Evolutionary conservation across 2,888 invertebrate species (phyloP), one percentile per base, ranked within the genome.

Genomic region (Coelinius sp.): DNA sequence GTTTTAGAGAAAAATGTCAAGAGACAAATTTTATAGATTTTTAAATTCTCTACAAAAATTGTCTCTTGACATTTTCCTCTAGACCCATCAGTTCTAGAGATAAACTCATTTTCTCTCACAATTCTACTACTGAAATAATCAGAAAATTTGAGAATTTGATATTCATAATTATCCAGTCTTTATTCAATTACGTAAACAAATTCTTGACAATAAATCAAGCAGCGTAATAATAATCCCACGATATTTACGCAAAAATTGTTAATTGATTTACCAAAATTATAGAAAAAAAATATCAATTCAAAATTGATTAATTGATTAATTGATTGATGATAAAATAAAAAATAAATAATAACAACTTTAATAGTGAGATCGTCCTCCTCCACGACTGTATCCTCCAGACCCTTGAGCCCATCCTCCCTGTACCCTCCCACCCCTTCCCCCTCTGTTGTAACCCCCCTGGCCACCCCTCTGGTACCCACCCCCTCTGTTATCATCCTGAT

Each of bases 341-440:
- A 20, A 17, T 49, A 49, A 49, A 49, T 49, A 17, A 20, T n/a
- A 27, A 31, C 1, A 20, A n/a, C 5, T 25, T 74, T 53, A 78
- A 53, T 75, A 77, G 62, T 76, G 75, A 49, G 67, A 79, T 66
- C 78, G 78, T 35, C 80, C 76, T 31, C 80, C 80, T 2, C 79
- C 80, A 8, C 83, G 80, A 68, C 79, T 80, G 38, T 82, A 77
- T 49, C 81, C 78, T 10, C 78, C 72, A 66, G 75, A 77, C 68
- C 87, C 84, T 73, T 85, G 86, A 78, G 85, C 87, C 85, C 89
- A 89, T 71, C 87, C 87, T 25, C 89, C 88, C 75, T 88, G 88
- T 71, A 88, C 88, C 76, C 88, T 82, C 25, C 85, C 84, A 46
- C 78, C 76, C 17, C 77, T 74, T 56, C 72, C 65, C 10, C 12